Evolutionary conservation across 2,113 vertebrate genomes (phyloP).

Genomic region (Leptosomus discolor): DNA sequence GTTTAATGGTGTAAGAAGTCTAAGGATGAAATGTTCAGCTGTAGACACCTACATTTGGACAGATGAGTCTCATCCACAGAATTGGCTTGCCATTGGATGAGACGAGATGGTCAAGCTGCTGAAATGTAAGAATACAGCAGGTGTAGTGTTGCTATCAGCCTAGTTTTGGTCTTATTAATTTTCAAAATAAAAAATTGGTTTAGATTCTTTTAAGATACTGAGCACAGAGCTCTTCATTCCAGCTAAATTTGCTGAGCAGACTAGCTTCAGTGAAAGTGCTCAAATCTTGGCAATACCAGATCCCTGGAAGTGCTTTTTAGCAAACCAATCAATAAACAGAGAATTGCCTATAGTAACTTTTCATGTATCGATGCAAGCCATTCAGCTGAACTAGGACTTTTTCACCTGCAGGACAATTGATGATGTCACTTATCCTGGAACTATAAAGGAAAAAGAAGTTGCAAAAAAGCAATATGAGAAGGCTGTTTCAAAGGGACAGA

Average conservation of each 20-base stretch:
- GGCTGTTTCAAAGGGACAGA: constrained; percentile 87
- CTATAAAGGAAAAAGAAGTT: constrained; percentile 86
- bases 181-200: neutral
- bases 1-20: neutral
- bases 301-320: neutral
- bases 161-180: neutral
- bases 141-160: neutral
- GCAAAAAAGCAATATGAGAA: constrained; percentile 87
- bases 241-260: neutral
- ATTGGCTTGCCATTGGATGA: neutral
- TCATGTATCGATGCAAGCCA: neutral
- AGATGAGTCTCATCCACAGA: neutral
- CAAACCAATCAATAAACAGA: neutral
- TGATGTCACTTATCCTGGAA: constrained; percentile 81
- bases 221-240: neutral
- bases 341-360: neutral
- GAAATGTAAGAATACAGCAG: neutral
- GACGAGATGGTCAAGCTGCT: neutral
- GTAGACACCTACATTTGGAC: neutral
- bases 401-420: constrained; percentile 80
- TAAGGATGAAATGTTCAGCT: neutral
- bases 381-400: neutral
- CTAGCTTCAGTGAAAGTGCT: neutral
- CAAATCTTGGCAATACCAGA: neutral
- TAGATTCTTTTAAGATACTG: neutral